A percentile compares a stretch with the other conserved stretches of the same genome.
phyloP scores from a whole-genome alignment of 2,797 vertebrate species.

The Epinephelus coioides region DNA sequence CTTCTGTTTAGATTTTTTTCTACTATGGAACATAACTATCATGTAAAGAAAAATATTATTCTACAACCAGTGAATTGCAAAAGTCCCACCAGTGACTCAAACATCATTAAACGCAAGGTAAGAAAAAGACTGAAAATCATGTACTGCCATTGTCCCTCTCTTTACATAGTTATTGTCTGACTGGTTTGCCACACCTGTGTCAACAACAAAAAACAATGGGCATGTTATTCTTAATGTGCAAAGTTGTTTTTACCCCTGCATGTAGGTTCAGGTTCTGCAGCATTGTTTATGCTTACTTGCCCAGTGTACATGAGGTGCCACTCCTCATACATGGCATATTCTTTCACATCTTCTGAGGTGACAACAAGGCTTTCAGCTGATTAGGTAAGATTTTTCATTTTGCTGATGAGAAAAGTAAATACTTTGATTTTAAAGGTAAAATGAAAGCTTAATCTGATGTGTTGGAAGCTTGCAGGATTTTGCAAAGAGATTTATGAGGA shows the following conservation, averaged over 20 bases:
- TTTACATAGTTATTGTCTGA: background rate
- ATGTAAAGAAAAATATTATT: background rate
- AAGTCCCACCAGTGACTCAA: background rate
- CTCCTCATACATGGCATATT: background rate
- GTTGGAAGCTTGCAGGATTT: background rate
- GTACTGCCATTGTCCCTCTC: background rate
- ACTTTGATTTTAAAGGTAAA: background rate
- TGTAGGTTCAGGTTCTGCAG: slow-evolving; percentile 57
- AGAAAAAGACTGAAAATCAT: background rate
- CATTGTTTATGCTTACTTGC: slow-evolving; percentile 13
- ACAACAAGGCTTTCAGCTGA: background rate
- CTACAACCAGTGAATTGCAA: background rate
- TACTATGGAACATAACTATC: background rate
- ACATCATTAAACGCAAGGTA: background rate
- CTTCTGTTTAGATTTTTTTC: background rate
- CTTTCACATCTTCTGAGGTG: background rate
- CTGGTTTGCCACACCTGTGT: slow-evolving; percentile 23
- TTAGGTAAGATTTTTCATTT: slow-evolving; percentile 40
- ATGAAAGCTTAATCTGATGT: background rate
- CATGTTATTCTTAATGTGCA: rapidly evolving
- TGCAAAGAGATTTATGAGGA: background rate
- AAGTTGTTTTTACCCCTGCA: background rate
- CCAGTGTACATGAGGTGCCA: background rate
- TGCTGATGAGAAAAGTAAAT: background rate
- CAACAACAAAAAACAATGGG: background rate